Conservation (phyloP, 2,797 vertebrate genomes). For the Enteromius argenteus region DNA sequence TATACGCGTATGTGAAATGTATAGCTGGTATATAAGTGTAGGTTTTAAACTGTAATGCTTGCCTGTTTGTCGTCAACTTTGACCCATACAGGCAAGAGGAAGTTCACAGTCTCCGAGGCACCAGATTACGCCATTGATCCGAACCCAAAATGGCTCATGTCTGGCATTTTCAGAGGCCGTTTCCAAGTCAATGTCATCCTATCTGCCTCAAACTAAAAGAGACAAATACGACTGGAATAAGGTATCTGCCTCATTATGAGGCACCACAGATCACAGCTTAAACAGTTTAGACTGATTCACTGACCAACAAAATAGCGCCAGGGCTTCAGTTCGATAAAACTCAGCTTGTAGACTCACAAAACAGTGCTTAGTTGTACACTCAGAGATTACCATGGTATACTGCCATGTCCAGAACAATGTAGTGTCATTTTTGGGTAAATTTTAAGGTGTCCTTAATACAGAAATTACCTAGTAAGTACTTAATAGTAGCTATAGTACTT, state of each 20-base stretch:
- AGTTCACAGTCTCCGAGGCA: conserved; percentile 55
- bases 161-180: conserved; percentile 62
- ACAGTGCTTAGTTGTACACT: background rate
- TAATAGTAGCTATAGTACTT: too few relatives aligned
- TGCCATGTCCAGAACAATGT: background rate
- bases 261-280: conserved; percentile 52
- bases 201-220: conserved; percentile 53
- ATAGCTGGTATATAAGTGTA: conserved; percentile 30
- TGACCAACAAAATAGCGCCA: conserved; percentile 48
- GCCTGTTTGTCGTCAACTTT: conserved; percentile 35
- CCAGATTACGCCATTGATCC: conserved; percentile 58
- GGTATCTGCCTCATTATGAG: conserved; percentile 52
- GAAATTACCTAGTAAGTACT: too few relatives aligned
- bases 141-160: conserved; percentile 54
- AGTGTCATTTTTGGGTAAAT: background rate
- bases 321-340: conserved; percentile 33
- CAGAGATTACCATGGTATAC: background rate
- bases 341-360: conserved; percentile 9
- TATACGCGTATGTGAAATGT: conserved; percentile 16
- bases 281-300: conserved; percentile 63
- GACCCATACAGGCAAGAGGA: conserved; percentile 37
- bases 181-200: conserved; percentile 46
- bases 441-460: too few relatives aligned
- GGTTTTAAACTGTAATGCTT: conserved; percentile 27
- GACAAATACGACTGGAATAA: conserved; percentile 48